phyloP scores from a whole-genome alignment of 2,888 invertebrate genomes.

The Coleophora deauratella region DNA sequence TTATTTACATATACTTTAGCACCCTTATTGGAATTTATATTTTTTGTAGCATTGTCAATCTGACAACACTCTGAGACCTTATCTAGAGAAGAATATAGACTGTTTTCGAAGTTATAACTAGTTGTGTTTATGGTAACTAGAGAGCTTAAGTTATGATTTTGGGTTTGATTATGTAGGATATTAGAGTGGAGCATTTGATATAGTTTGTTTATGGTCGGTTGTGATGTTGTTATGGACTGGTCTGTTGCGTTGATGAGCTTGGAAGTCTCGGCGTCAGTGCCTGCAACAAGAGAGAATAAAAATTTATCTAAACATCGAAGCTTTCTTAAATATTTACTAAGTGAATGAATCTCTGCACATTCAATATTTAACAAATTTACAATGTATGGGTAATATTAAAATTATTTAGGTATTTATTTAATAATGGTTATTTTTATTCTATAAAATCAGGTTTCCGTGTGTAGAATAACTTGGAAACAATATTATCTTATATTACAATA shows the following conservation, averaged over 20 bases:
- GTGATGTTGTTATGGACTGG: constrained; percentile 28
- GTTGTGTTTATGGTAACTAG: constrained; percentile 29
- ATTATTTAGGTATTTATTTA: no score
- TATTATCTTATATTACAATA: no score
- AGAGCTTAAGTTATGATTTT: constrained; percentile 37
- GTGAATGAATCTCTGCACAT: no score
- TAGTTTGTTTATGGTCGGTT: constrained; percentile 54
- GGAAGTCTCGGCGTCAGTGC: constrained; percentile 53
- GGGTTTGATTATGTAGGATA: constrained; percentile 38
- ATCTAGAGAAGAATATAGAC: constrained; percentile 22
- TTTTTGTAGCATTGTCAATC: constrained; percentile 14
- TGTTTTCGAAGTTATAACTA: constrained; percentile 33
- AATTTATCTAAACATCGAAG: no score
- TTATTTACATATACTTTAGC: constrained; percentile 31
- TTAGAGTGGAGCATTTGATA: constrained; percentile 58
- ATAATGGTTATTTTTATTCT: no score
- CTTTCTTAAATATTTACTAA: no score
- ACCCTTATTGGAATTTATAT: constrained; percentile 25
- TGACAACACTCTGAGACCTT: constrained; percentile 30
- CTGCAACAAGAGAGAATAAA: constrained; percentile 27
- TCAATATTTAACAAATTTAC: no score
- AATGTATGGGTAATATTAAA: no score
- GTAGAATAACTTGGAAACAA: no score
- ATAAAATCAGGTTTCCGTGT: no score
- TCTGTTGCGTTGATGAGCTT: constrained; percentile 36